These are phyloP conservation scores for Sylvicola cinctus DNA, from an alignment of 2,888 invertebrate species.

Conservation along the genomic window DNA sequence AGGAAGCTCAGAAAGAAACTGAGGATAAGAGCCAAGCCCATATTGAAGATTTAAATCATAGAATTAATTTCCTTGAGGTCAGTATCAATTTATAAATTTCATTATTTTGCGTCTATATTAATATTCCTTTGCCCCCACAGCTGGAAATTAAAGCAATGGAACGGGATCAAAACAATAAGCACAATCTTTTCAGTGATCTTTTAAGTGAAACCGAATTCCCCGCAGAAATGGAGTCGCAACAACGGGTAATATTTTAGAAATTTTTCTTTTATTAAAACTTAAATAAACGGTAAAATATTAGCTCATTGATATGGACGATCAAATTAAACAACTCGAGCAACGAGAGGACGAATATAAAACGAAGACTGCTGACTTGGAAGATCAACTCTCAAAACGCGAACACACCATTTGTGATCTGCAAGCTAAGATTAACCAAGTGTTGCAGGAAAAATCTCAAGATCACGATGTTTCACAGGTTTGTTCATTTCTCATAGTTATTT, in stretches of 20 bases:
- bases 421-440: too few species aligned
- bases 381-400: too few species aligned
- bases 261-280: too few species aligned
- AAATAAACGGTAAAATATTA: too few species aligned
- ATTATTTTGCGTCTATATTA: neutral
- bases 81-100: slow-evolving; percentile 4
- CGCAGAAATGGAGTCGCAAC: slow-evolving; percentile 3
- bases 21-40: slow-evolving; percentile 18
- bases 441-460: too few species aligned
- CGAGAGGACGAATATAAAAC: too few species aligned
- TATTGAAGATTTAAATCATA: slow-evolving; percentile 21
- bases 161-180: slow-evolving; percentile 6
- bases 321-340: slow-evolving; percentile 10
- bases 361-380: too few species aligned
- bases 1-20: slow-evolving; percentile 34
- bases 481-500: too few species aligned
- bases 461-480: too few species aligned
- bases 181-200: slow-evolving; percentile 10
- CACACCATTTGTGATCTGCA: too few species aligned
- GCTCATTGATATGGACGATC: slow-evolving; percentile 21
- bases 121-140: slow-evolving; percentile 4
- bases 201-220: neutral
- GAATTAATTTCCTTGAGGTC: slow-evolving; percentile 19
- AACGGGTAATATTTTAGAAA: neutral
- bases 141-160: slow-evolving; percentile 13